Evolutionary conservation across 2,113 vertebrate species (phyloP), one percentile per base, ranked within the genome.

Genomic region (Ammodytes dubius): DNA sequence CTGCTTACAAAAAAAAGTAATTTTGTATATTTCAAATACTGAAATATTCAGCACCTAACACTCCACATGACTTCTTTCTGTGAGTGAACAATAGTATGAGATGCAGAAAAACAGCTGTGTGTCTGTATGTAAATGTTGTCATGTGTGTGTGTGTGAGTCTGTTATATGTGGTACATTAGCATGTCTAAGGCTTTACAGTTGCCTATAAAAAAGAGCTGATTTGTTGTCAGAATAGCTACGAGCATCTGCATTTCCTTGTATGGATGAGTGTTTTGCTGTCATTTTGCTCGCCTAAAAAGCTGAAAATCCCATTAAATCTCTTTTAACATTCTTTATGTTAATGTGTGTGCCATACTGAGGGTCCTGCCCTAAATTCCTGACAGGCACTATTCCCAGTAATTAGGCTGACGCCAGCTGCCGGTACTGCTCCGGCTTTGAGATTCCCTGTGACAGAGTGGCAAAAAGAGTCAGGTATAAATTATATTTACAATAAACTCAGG

Each of bases 361-460:
- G 69, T 87, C 81, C 88, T 90, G 87, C 91, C 90, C 95, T 92
- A 92, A 94, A 93, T 90, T 90, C 87, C 89, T 88, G 92, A 93
- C 93, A 95, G 77, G 87, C 89, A 87, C 88, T 90, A 92, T 95
- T 94, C 95, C 82, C 93, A 93, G 93, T 95, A 95, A 96, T 95
- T 95, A 95, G 93, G 93, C 90, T 87, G 90, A 96, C 89, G 82
- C 27, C 93, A 88, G 94, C 93, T 95, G 87, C 81, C 0, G 91
- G 94, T 92, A 90, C 93, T 74, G 93, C 86, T 90, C 50, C 88
- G 68, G 88, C 91, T 92, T 93, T 92, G 84, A 88, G 90, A 92
- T 93, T 90, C 78, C 60, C 17, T 58, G 68, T 82, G 78, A 87
- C 68, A 78, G 77, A 77, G 60, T 68, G 14, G 58, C 69, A 27